Evolutionary conservation across 2,797 vertebrate species (phyloP).

Genomic region (Discoglossus pictus): DNA sequence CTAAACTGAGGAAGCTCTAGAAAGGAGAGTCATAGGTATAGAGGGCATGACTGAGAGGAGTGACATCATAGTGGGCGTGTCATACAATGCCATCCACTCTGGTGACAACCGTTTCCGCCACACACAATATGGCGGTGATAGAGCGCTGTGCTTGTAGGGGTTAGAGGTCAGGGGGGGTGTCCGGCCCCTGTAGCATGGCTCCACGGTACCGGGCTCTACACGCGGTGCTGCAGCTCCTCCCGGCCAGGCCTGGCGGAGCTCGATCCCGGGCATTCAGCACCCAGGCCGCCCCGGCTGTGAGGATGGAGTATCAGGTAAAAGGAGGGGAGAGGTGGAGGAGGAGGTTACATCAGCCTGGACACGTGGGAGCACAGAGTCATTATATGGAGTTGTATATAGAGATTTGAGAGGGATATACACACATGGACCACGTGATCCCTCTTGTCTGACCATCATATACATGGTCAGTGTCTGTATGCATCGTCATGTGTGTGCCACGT

Average conservation of each 20-base stretch:
- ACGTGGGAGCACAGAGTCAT: slow-evolving; percentile 49
- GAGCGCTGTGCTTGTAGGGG: background rate
- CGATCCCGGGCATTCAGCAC: slow-evolving; percentile 27
- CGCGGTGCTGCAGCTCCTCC: slow-evolving; percentile 12
- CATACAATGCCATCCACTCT: too few relatives aligned
- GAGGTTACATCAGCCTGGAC: slow-evolving; percentile 42
- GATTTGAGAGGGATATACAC: too few relatives aligned
- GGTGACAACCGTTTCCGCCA: slow-evolving; percentile 8
- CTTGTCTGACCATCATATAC: too few relatives aligned
- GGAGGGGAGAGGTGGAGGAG: background rate
- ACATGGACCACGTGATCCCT: too few relatives aligned
- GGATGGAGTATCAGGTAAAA: slow-evolving; percentile 53
- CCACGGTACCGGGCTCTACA: slow-evolving; percentile 16
- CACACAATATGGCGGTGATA: slow-evolving; percentile 23
- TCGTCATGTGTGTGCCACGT: too few relatives aligned
- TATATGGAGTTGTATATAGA: too few relatives aligned
- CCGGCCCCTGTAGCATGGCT: slow-evolving; percentile 29
- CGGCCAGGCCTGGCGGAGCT: background rate
- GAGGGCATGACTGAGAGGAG: too few relatives aligned
- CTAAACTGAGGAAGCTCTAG: too few relatives aligned
- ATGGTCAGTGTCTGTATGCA: too few relatives aligned
- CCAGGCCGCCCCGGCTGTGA: slow-evolving; percentile 39
- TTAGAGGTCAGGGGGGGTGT: slow-evolving; percentile 20
- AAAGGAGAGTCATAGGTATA: too few relatives aligned
- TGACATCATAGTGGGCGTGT: too few relatives aligned